Evolutionary conservation across 2,888 invertebrate genomes (phyloP).

Genomic region (Nasonovia ribisnigri): DNA sequence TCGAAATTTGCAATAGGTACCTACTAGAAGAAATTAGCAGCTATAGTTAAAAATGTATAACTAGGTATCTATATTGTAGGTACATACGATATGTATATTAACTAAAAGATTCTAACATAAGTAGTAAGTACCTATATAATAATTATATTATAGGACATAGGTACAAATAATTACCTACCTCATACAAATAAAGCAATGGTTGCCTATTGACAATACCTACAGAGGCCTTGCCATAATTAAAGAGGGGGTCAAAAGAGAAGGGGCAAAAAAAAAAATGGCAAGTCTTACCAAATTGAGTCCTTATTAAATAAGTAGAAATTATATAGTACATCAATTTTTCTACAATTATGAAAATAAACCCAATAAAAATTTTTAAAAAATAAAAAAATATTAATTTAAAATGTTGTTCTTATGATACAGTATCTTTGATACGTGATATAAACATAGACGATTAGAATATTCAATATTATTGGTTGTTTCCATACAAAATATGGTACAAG

Average conservation of each 20-base stretch:
- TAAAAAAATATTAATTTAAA: background rate
- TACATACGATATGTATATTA: background rate
- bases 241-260: too few species aligned
- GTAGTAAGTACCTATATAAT: too few species aligned
- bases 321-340: too few species aligned
- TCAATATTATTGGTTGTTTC: too few species aligned
- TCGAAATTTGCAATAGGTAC: background rate
- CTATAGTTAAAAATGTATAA: background rate
- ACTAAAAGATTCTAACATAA: background rate
- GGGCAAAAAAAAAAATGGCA: too few species aligned
- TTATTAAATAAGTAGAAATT: background rate
- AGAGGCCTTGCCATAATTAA: too few species aligned
- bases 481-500: too few species aligned
- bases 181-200: background rate
- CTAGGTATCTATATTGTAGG: background rate
- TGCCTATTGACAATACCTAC: too few species aligned
- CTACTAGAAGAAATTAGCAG: background rate
- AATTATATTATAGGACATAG: background rate
- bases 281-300: background rate
- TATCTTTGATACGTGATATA: background rate
- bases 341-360: background rate
- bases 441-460: too few species aligned
- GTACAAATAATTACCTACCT: background rate
- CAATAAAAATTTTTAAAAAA: background rate
- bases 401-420: background rate